phyloP scores from a whole-genome alignment of 2,113 vertebrate genomes.

The Toxotes jaculatrix region DNA sequence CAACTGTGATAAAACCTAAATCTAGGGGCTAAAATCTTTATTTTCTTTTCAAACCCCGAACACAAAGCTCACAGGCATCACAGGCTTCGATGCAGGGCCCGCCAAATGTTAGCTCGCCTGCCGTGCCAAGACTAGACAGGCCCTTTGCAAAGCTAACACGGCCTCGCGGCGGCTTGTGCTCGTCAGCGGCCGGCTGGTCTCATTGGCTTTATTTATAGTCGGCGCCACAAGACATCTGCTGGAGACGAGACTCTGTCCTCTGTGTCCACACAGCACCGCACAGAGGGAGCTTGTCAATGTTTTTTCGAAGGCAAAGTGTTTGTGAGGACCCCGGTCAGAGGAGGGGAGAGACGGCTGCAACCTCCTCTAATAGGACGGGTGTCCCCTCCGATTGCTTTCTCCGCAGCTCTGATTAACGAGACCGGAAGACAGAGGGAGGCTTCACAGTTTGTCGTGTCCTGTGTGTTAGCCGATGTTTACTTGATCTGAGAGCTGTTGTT shows the following conservation, averaged over 20 bases:
- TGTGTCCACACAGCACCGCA: slow-evolving; percentile 77
- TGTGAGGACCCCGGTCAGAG: slow-evolving; percentile 57
- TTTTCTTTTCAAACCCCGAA: slow-evolving; percentile 35
- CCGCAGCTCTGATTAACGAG: slow-evolving; percentile 72
- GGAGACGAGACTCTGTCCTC: slow-evolving; percentile 77
- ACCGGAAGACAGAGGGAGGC: slow-evolving; percentile 77
- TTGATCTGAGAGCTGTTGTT: slow-evolving; percentile 82
- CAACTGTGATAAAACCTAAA: slow-evolving; percentile 19
- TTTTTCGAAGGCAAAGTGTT: slow-evolving; percentile 71
- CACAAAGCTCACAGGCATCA: slow-evolving; percentile 56
- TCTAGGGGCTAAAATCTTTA: slow-evolving; percentile 7
- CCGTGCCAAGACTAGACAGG: slow-evolving; percentile 68
- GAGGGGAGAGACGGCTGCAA: slow-evolving; percentile 30
- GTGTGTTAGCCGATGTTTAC: slow-evolving; percentile 75
- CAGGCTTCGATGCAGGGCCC: slow-evolving; percentile 26
- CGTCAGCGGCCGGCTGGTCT: slow-evolving; percentile 74
- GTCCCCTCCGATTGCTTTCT: slow-evolving; percentile 77
- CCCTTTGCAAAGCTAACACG: slow-evolving; percentile 67
- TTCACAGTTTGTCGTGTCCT: slow-evolving; percentile 66
- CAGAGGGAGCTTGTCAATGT: slow-evolving; percentile 81
- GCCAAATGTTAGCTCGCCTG: slow-evolving; percentile 62
- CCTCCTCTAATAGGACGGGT: slow-evolving; percentile 77
- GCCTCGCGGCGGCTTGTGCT: slow-evolving; percentile 76
- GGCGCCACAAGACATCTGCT: slow-evolving; percentile 86
- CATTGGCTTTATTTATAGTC: slow-evolving; percentile 84